phyloP scores from a whole-genome alignment of 2,113 vertebrate genomes.

The Austrofundulus limnaeus region DNA sequence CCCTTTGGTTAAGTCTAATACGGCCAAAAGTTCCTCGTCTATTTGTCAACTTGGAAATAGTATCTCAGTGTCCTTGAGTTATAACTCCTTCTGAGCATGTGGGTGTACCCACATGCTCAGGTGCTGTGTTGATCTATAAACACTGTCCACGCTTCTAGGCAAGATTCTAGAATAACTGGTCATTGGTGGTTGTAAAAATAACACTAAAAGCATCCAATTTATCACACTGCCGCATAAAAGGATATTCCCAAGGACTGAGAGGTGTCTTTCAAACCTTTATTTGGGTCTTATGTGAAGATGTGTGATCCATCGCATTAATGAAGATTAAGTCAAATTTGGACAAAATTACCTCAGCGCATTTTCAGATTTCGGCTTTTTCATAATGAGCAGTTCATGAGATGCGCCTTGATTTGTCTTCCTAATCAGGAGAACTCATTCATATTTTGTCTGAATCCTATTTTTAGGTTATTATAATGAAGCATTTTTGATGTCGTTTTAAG shows the following conservation, averaged over 20 bases:
- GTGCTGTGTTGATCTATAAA: slow-evolving; percentile 21
- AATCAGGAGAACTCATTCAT: no score
- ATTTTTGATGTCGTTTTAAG: no score
- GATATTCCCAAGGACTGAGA: not conserved
- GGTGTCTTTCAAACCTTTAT: not conserved
- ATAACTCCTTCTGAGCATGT: no score
- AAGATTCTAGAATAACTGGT: slow-evolving; percentile 4
- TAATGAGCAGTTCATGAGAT: no score
- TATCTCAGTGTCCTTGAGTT: slow-evolving; percentile 49
- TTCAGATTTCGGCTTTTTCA: no score
- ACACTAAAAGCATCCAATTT: not conserved
- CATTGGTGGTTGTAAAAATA: not conserved
- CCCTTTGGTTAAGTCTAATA: slow-evolving; percentile 5
- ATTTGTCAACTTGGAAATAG: slow-evolving; percentile 46
- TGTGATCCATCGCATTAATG: not conserved
- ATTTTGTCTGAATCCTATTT: no score
- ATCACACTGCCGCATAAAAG: no score
- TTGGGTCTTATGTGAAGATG: not conserved
- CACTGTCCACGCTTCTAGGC: slow-evolving; percentile 18
- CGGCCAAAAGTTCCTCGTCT: slow-evolving; percentile 26
- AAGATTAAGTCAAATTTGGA: no score
- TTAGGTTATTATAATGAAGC: no score
- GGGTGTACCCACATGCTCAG: slow-evolving; percentile 60
- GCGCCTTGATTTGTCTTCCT: no score
- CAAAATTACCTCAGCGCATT: no score